Base-by-base conservation (phyloP, 2,888 invertebrate genomes). In the Diaprepes abbreviatus region DNA sequence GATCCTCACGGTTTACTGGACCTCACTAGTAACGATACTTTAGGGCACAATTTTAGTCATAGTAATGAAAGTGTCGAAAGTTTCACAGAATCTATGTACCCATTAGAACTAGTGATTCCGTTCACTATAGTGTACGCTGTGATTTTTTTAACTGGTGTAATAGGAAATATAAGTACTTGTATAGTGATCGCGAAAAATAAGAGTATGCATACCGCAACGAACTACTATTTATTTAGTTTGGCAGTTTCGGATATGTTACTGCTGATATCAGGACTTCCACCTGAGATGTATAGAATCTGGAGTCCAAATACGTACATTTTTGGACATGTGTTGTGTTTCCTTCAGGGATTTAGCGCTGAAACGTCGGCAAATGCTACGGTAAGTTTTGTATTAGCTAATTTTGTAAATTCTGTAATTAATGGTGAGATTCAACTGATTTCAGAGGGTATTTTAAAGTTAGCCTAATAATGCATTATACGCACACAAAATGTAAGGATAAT, bases 91-190 rank as follows among this genome's bases (percentile, higher is more conserved):
- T 36, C 40, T 19, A 40, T 77, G 21, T 76, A 91, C 78, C 84
- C 89, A 0, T 80, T 91, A 2, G 87, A 85, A 75, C 86, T 93
- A 33, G 91, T 92, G 1, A 82, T 93, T 67, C 92, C 92, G 0
- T 90, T 94, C 74, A 93, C 93, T 0, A 84, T 92, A 17, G 86
- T 92, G 63, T 95, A 95, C 82, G 83, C 86, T 0, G 73, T 91
- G 10, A 94, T 95, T 76, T 92, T 95, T 77, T 78, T 94, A 3
- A 91, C 90, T 6, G 95, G 95, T 1, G 85, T 94, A 1, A 84
- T 94, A 17, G 95, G 95, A 3, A 95, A 95, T 82, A 87, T 93
- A 48, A 90, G 92, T 79, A 95, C 95, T 0, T 95, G 95, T 80
- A 86, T 94, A 70, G 95, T 96, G n/a, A 95, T 96, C 73, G 88